Conservation (phyloP, 2,888 invertebrate species). For the Isoperla grammatica region DNA sequence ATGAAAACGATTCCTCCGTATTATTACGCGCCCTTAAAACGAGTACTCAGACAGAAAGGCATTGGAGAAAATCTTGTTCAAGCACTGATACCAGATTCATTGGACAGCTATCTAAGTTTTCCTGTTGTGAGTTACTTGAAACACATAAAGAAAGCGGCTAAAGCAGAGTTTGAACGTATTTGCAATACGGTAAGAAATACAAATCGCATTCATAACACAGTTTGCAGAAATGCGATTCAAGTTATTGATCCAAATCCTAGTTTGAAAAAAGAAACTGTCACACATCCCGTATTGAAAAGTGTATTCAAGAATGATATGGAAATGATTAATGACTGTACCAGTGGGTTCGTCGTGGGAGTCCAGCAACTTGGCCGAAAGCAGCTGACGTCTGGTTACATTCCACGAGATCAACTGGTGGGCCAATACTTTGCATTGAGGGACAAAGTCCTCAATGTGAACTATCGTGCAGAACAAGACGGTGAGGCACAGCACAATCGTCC, state of each 20-base stretch:
- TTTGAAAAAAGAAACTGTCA: too few species aligned
- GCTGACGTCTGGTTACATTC: slow-evolving; percentile 65
- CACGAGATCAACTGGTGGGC: slow-evolving; percentile 78
- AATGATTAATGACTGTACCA: slow-evolving; percentile 81
- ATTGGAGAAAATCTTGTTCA: slow-evolving; percentile 75
- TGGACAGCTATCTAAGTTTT: slow-evolving; percentile 89
- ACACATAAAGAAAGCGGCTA: slow-evolving; percentile 89
- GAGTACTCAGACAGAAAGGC: slow-evolving; percentile 88
- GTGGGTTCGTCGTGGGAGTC: slow-evolving; percentile 73
- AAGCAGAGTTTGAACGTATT: slow-evolving; percentile 78
- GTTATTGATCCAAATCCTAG: too few species aligned
- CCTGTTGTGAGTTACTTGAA: slow-evolving; percentile 92
- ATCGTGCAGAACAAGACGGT: too few species aligned
- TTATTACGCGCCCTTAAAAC: slow-evolving; percentile 80
- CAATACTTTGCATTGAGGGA: slow-evolving; percentile 93
- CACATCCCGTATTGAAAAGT: too few species aligned
- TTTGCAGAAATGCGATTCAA: too few species aligned
- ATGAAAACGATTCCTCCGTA: slow-evolving; percentile 93
- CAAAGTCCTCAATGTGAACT: slow-evolving; percentile 53
- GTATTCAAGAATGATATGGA: slow-evolving; percentile 43
- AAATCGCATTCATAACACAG: too few species aligned
- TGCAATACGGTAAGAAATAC: slow-evolving; percentile 48
- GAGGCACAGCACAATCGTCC: slow-evolving; percentile 91
- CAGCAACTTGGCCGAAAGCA: slow-evolving; percentile 38
- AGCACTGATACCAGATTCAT: slow-evolving; percentile 83